These are phyloP conservation scores for Labia minor DNA, from an alignment of 2,888 invertebrate genomes.

Conservation along the genomic window DNA sequence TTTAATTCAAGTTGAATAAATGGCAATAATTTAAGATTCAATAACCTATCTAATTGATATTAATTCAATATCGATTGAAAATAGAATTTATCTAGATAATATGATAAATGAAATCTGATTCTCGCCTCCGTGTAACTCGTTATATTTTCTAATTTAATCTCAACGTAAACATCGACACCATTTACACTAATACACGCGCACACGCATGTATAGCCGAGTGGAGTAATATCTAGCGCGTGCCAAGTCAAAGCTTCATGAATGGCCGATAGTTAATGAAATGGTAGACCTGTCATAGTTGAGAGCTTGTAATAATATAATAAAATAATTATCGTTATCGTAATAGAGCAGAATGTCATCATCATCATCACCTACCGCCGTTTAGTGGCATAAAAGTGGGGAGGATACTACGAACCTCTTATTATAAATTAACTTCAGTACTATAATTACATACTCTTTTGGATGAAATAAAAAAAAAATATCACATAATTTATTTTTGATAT, in stretches of 20 bases:
- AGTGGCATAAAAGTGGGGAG: background rate
- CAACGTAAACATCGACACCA: too few species aligned
- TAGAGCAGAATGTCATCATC: background rate
- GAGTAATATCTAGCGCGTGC: background rate
- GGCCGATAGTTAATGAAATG: background rate
- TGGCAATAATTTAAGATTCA: too few species aligned
- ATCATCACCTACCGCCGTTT: background rate
- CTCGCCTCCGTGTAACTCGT: background rate
- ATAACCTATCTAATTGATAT: too few species aligned
- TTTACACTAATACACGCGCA: background rate
- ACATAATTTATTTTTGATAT: too few species aligned
- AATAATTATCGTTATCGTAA: background rate
- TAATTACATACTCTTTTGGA: too few species aligned
- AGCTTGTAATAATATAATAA: conserved; percentile 6
- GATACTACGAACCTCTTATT: too few species aligned
- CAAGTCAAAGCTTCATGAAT: background rate
- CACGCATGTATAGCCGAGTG: background rate
- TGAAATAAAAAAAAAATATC: too few species aligned
- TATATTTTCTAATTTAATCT: background rate
- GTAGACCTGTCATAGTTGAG: conserved; percentile 4
- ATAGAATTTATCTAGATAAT: background rate
- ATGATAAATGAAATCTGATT: background rate
- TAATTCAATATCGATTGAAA: too few species aligned
- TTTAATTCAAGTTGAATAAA: too few species aligned
- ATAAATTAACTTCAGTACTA: too few species aligned